Base-by-base conservation (phyloP, 1,140 invertebrate genomes). In the Neomicropteryx cornuta region DNA sequence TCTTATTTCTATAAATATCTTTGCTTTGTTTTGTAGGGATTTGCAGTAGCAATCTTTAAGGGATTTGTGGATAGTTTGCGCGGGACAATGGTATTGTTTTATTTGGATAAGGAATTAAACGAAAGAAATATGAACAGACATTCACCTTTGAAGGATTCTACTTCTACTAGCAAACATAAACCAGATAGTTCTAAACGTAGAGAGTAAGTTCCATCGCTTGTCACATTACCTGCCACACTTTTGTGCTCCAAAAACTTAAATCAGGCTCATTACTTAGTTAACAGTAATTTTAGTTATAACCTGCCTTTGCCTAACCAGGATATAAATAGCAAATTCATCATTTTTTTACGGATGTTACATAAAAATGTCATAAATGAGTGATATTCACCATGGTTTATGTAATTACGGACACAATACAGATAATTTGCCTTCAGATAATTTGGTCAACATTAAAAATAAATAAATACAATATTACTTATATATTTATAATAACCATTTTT, bases 101-200 rank as follows among this genome's bases (percentile, higher is more conserved):
- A 77, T 56, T 68, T 83, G 58, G 79, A 83, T 53, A 79, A 77
- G 58, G 72, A 74, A 55, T 77, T 80, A 33, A 79, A 79, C 56
- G 72, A 81, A 49, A 64, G 70, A 42, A 62, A 70, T 10, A 41
- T 64, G 2, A 58, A 55, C 33, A 70, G 66, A 45, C 66, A 63
- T 32, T 71, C 72, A 1, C 67, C 68, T 10, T 66, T 57, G 44
- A 48, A 52, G 38, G 67, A 72, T 39, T 45, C 49, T 27, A 52
- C 53, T 39, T 53, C 62, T 24, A 71, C 66, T 51, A 63, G 54
- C 47, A 66, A 67, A 46, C 50, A 51, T 45, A 69, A 65, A 49
- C 56, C 63, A 28, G 39, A 62, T 41, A 64, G 65, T 55, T 50
- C 57, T 22, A 71, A 71, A 65, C 42, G 51, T 31, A 55, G 55